Conservation (phyloP, 2,113 vertebrate species). For the Coracopsis vasa region DNA sequence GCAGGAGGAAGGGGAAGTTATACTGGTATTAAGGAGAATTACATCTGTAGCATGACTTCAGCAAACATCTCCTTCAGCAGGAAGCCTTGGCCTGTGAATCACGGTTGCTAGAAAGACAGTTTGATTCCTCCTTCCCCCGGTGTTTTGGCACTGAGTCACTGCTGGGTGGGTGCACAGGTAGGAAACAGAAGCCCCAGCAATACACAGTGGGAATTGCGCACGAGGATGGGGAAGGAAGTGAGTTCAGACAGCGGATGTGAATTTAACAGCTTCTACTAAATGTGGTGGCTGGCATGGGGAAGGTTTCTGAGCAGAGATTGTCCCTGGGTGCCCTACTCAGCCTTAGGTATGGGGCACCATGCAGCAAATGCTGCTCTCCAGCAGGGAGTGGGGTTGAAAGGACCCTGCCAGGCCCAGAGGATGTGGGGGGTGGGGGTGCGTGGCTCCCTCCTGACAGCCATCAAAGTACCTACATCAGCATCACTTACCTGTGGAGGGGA, state of each 20-base stretch:
- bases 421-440: not conserved
- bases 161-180: constrained; percentile 44
- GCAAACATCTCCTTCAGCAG: not conserved
- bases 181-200: not conserved
- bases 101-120: constrained; percentile 40
- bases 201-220: not conserved
- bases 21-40: not conserved
- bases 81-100: constrained; percentile 42
- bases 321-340: not conserved
- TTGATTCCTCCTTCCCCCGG: not conserved
- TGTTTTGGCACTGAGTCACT: constrained; percentile 58
- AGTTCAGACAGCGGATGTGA: not conserved
- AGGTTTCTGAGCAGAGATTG: not conserved
- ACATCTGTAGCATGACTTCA: not conserved
- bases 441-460: not conserved
- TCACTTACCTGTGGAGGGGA: not conserved
- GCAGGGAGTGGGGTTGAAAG: not conserved
- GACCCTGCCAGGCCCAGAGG: not conserved
- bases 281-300: not conserved
- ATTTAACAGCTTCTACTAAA: not conserved
- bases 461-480: rapidly evolving
- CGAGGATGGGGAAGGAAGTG: not conserved
- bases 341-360: not conserved
- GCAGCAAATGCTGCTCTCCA: not conserved
- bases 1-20: not conserved